Conservation (phyloP, 2,113 vertebrate genomes). For the Pseudorectes ferrugineus region DNA sequence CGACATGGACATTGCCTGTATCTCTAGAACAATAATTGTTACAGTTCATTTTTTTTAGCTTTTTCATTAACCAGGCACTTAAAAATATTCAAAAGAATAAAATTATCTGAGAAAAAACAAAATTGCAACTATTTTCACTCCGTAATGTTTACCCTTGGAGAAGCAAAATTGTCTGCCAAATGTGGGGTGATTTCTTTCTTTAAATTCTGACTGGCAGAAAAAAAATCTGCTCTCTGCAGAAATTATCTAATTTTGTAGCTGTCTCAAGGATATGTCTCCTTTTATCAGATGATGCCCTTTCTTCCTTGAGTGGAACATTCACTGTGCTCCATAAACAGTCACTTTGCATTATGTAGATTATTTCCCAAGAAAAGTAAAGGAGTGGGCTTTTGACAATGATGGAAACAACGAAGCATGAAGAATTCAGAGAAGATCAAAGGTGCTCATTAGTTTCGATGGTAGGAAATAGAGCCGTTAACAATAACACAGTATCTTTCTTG, state of each 20-base stretch:
- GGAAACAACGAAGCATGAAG: background rate
- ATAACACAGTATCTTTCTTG: background rate
- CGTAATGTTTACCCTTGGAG: background rate
- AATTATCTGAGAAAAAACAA: background rate
- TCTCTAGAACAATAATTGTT: background rate
- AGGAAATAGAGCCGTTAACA: background rate
- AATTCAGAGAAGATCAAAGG: conserved; percentile 9
- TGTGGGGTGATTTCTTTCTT: background rate
- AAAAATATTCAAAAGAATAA: background rate
- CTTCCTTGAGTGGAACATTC: background rate
- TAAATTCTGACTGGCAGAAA: background rate
- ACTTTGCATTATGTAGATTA: conserved; percentile 19
- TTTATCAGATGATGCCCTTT: background rate
- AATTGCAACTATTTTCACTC: background rate
- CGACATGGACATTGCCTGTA: background rate
- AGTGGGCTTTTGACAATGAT: background rate
- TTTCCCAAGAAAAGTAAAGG: background rate
- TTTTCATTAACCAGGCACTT: background rate
- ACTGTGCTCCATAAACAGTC: background rate
- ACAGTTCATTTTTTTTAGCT: background rate
- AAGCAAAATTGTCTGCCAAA: background rate
- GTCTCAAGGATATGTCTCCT: background rate
- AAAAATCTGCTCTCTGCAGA: background rate
- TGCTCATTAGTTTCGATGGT: background rate
- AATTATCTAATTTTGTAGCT: background rate